Percentiles rank a stretch among this genome's conserved stretches.
phyloP scores from a whole-genome alignment of 2,113 vertebrate genomes.

The Seriola rivoliana region DNA sequence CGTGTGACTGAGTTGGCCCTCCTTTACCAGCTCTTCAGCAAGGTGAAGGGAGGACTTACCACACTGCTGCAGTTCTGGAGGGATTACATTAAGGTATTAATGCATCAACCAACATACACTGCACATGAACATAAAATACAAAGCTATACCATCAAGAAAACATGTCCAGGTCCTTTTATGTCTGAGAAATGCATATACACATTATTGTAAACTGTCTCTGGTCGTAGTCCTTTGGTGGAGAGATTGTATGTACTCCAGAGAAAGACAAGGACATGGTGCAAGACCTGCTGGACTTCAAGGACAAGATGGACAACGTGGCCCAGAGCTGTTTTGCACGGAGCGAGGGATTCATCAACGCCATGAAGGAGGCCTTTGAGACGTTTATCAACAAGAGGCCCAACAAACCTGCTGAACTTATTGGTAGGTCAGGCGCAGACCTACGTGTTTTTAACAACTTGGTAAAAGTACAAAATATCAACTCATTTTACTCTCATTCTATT shows the following conservation, averaged over 20 bases:
- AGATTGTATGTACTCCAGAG: conserved; percentile 98
- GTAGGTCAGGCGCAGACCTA: conserved; percentile 74
- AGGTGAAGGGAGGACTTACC: conserved; percentile 95
- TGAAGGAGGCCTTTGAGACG: conserved; percentile 99
- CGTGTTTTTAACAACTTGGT: not conserved
- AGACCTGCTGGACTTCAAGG: conserved; percentile 98
- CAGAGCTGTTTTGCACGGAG: conserved; percentile 96
- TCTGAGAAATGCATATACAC: not conserved
- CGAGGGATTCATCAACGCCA: conserved; percentile 98
- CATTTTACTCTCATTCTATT: not conserved
- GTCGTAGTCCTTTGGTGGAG: conserved; percentile 94
- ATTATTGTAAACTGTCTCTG: conserved; percentile 11
- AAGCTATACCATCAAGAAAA: not conserved
- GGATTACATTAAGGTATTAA: conserved; percentile 95
- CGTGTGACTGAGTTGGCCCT: conserved; percentile 94
- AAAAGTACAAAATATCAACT: not conserved
- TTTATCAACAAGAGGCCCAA: conserved; percentile 99
- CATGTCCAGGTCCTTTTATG: not conserved
- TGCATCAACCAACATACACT: not conserved
- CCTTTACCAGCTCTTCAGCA: conserved; percentile 96
- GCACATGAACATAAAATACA: not conserved
- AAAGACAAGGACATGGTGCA: conserved; percentile 99
- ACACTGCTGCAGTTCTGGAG: conserved; percentile 97
- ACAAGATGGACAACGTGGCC: conserved; percentile 98
- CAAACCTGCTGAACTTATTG: conserved; percentile 98